Evolutionary conservation across 2,113 vertebrate genomes (phyloP), one percentile per base, ranked within the genome.

Genomic region (Colossoma macropomum): DNA sequence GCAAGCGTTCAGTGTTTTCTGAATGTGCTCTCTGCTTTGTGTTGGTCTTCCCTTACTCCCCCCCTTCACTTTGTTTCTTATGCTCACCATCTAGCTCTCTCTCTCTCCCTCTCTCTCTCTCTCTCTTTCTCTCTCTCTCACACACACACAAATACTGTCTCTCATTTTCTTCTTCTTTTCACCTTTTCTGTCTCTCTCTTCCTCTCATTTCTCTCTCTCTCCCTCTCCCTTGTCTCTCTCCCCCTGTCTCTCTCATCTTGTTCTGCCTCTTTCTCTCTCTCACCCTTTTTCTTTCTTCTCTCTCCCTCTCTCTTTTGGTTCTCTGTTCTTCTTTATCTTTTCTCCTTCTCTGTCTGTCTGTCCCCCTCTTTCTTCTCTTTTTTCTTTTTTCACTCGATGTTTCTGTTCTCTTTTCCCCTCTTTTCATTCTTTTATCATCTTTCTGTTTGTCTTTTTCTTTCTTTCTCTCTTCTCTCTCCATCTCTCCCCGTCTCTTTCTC

Each of bases 351-450:
- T 52, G 54, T 74, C 60, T 71, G 71, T 80, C 83, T 63, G 34
- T 80, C 50, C 56, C 76, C 27, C 83, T n/a, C 28, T 15, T 2
- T 38, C 34, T 38, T 38, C 54, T 66, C 52, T 13, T 54, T 80
- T 77, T 48, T 50, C 27, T 30, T 77, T 32, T 56, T 28, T 6
- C n/a, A 32, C 17, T 5, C 16, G 17, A n/a, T n/a, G n/a, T n/a
- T 13, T 16, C 15, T 63, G 54, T 25, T 83, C 84, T 85, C 80
- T 45, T 86, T 83, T 91, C 93, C 59, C 66, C 59, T 21, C 28
- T 80, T 71, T 41, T 52, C 25, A n/a, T 30, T 52, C 56, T 79
- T 69, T 72, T 71, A 79, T 83, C 2, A 8, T 38, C 74, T 56
- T 68, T 48, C 38, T 80, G 59, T 32, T 79, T 56, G 48, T 69